Evolutionary conservation across 1,140 invertebrate genomes (phyloP).

Genomic region (Drosophila arawakana): DNA sequence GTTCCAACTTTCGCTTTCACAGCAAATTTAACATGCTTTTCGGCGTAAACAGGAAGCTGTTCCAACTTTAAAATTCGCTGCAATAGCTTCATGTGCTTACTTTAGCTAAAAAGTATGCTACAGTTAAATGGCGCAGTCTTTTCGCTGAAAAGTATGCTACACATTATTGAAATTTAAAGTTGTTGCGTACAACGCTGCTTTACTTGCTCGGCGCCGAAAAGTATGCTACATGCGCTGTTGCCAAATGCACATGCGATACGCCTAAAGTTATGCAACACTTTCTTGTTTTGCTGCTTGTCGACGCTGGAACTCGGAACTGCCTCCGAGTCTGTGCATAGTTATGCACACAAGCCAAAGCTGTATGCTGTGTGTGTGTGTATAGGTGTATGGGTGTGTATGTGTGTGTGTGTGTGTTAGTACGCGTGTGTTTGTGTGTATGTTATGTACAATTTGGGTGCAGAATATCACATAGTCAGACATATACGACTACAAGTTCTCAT

Average conservation of each 20-base stretch:
- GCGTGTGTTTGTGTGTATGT: constrained; percentile 42
- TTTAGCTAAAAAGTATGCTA: constrained; percentile 18
- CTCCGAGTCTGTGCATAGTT: neutral
- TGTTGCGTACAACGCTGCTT: too few relatives aligned
- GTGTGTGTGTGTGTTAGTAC: constrained; percentile 9
- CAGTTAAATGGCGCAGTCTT: neutral
- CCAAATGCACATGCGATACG: neutral
- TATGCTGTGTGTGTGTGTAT: neutral
- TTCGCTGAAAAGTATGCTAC: too few relatives aligned
- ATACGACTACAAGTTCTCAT: constrained; percentile 73
- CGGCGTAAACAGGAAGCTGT: neutral
- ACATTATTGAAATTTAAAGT: too few relatives aligned
- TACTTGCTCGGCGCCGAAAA: neutral
- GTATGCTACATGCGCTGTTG: neutral
- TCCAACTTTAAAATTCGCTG: neutral
- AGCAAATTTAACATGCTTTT: neutral
- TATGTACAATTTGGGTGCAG: constrained; percentile 69
- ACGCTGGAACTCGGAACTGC: neutral
- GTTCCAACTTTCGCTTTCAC: constrained; percentile 12
- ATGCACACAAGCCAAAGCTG: constrained; percentile 8
- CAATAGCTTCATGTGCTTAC: too few relatives aligned
- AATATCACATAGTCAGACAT: constrained; percentile 81
- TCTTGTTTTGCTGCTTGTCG: neutral
- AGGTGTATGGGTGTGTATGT: neutral
- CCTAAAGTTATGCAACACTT: constrained; percentile 20